These are phyloP conservation scores for Pempheris klunzingeri DNA, from an alignment of 2,797 vertebrate species.

Conservation along the genomic window DNA sequence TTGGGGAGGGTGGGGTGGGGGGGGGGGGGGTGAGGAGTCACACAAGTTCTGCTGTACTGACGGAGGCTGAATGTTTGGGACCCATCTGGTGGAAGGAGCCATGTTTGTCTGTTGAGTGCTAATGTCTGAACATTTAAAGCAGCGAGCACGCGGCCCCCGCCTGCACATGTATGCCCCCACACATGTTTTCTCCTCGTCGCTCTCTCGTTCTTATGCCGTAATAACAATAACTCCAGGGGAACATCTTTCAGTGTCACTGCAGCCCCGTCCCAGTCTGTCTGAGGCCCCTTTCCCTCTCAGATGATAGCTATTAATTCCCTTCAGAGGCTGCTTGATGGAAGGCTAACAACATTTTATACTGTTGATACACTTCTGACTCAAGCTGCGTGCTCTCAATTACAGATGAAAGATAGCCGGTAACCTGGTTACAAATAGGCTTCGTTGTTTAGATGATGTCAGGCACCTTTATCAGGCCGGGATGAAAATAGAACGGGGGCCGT, in stretches of 20 bases:
- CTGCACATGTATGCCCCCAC: conserved; percentile 13
- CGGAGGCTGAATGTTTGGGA: conserved; percentile 20
- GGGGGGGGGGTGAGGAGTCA: background rate
- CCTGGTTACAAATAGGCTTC: conserved; percentile 86
- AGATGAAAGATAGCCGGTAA: conserved; percentile 86
- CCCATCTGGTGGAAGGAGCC: conserved; percentile 17
- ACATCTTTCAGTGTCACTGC: conserved; percentile 80
- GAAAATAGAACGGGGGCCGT: conserved; percentile 75
- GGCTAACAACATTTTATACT: conserved; percentile 86
- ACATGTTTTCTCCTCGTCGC: conserved; percentile 24
- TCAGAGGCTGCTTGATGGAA: conserved; percentile 86
- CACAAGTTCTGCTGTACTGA: conserved; percentile 1
- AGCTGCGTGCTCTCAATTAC: conserved; percentile 86
- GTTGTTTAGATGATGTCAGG: conserved; percentile 86
- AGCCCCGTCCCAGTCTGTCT: conserved; percentile 73
- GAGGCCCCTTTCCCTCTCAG: conserved; percentile 72
- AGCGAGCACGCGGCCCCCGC: background rate
- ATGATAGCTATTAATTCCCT: conserved; percentile 86
- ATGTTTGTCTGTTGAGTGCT: conserved; percentile 15
- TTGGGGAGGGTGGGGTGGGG: background rate
- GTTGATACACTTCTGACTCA: conserved; percentile 85
- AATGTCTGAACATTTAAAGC: conserved; percentile 14
- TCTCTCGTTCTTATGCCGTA: conserved; percentile 38
- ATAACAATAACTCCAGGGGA: conserved; percentile 78
- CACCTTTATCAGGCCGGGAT: conserved; percentile 82